Conservation (phyloP, 2,797 vertebrate genomes). For the Parotocinclus haroldoi region DNA sequence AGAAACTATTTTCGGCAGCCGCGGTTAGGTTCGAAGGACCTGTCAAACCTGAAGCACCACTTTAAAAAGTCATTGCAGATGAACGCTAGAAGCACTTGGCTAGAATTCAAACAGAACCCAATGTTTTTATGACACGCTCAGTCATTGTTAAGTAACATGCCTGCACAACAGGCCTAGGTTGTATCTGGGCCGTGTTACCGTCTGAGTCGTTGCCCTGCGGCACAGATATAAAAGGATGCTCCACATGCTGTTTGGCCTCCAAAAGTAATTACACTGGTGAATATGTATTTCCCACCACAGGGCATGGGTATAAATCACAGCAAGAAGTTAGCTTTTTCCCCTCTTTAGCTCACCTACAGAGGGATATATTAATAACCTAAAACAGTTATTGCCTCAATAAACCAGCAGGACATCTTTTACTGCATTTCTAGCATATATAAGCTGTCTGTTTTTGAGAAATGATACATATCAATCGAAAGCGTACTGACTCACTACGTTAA, state of each 20-base stretch:
- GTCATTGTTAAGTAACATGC: slow-evolving; percentile 1
- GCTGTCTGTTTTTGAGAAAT: no score
- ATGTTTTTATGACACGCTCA: slow-evolving; percentile 11
- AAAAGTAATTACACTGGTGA: slow-evolving; percentile 43
- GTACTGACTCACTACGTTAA: no score
- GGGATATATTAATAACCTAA: slow-evolving; percentile 49
- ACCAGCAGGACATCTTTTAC: no score
- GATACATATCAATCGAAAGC: no score
- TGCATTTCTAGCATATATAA: no score
- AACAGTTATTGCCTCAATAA: not conserved
- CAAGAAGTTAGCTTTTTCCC: slow-evolving; percentile 42
- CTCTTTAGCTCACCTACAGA: slow-evolving; percentile 28
- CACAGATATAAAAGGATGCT: slow-evolving; percentile 37
- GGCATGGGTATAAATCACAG: slow-evolving; percentile 20
- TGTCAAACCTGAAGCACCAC: no score
- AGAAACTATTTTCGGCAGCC: no score
- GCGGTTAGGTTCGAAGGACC: no score
- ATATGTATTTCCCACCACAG: no score
- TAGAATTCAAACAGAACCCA: no score
- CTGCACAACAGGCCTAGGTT: slow-evolving; percentile 27
- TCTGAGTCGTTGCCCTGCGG: slow-evolving; percentile 20
- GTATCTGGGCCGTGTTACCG: slow-evolving; percentile 14
- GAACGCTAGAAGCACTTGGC: no score
- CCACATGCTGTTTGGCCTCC: slow-evolving; percentile 27
- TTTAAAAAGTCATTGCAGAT: no score